A percentile compares a stretch with the other conserved stretches of the same genome.
phyloP scores from a whole-genome alignment of 2,888 invertebrate species.

The Sinodicranocentrus sp. region DNA sequence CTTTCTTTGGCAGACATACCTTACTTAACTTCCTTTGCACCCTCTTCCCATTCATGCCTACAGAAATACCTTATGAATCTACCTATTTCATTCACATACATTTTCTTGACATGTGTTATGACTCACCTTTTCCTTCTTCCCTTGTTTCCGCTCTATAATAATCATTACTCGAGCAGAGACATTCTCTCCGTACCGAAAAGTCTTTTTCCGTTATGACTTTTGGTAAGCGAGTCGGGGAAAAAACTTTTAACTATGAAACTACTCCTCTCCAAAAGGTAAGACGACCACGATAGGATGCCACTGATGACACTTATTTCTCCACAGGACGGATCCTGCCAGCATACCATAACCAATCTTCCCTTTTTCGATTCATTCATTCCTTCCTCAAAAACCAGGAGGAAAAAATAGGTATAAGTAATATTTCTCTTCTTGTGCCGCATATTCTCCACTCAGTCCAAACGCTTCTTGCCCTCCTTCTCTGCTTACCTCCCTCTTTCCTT shows the following conservation, averaged over 20 bases:
- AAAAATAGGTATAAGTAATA: too few species aligned
- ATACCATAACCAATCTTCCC: conserved; percentile 36
- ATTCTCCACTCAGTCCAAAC: too few species aligned
- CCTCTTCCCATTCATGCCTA: too few species aligned
- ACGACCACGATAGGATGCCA: conserved; percentile 16
- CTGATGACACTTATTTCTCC: conserved; percentile 50
- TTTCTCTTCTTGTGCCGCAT: too few species aligned
- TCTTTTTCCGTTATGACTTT: conserved; percentile 5
- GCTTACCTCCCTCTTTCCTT: conserved; percentile 9
- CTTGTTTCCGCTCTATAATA: conserved; percentile 46
- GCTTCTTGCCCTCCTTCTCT: too few species aligned
- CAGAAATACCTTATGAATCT: not conserved
- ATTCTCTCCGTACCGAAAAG: not conserved
- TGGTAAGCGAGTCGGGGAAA: too few species aligned
- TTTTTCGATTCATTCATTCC: conserved; percentile 44
- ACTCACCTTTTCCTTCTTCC: conserved; percentile 39
- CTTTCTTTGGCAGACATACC: not conserved
- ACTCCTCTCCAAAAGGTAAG: conserved; percentile 1
- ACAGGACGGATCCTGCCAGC: conserved; percentile 45
- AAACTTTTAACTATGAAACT: too few species aligned
- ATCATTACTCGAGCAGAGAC: conserved; percentile 19
- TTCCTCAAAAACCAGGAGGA: not conserved
- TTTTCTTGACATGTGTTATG: conserved; percentile 32
- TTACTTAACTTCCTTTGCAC: not conserved
- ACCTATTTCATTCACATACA: conserved; percentile 12